Conservation (phyloP, 1,140 invertebrate genomes). For the Adoxophyes honmai region DNA sequence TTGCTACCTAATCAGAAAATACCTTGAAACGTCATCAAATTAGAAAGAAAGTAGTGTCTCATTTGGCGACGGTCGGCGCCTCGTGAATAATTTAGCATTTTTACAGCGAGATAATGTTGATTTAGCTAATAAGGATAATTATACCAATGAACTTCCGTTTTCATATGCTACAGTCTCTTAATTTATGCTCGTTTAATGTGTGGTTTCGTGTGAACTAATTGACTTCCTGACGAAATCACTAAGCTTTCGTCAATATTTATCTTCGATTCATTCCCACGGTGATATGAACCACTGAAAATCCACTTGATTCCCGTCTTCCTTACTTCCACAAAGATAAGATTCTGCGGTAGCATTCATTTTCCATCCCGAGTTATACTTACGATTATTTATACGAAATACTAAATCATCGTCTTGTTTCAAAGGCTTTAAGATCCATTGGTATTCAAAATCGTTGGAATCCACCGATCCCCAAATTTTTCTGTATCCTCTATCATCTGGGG, state of each 20-base stretch:
- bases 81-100: conserved; percentile 9
- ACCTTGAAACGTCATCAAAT: neutral
- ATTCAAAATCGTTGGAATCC: conserved; percentile 9
- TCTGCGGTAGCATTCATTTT: conserved; percentile 19
- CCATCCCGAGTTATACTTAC: conserved; percentile 18
- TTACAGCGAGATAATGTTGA: conserved; percentile 1
- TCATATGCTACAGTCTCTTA: neutral
- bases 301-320: neutral
- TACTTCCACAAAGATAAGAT: conserved; percentile 2
- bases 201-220: too few species aligned
- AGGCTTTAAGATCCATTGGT: conserved; percentile 21
- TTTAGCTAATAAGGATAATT: conserved; percentile 10
- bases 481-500: conserved; percentile 17
- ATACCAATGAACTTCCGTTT: conserved; percentile 2
- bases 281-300: conserved; percentile 10
- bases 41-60: neutral
- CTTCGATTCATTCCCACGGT: neutral
- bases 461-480: conserved; percentile 20
- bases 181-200: too few species aligned
- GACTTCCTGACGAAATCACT: too few species aligned
- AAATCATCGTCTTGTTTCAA: conserved; percentile 17
- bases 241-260: too few species aligned
- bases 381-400: conserved; percentile 23
- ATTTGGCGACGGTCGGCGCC: neutral
- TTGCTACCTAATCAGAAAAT: too few species aligned